phyloP scores from a whole-genome alignment of 2,797 vertebrate genomes.

The Characodon lateralis region DNA sequence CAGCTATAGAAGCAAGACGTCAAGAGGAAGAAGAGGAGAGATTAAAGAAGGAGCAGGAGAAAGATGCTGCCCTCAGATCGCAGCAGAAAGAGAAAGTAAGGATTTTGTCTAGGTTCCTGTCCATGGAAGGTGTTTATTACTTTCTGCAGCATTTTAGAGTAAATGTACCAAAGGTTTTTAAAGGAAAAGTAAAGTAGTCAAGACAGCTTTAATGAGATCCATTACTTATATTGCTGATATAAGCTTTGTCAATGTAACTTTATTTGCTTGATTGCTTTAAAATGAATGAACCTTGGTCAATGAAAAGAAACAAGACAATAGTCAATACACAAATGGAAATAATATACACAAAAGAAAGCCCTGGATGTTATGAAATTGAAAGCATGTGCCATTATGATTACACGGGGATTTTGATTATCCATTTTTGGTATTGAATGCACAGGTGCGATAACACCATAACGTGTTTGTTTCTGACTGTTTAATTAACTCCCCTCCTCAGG shows the following conservation, averaged over 20 bases:
- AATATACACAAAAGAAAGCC: constrained; percentile 5
- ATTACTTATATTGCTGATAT: background rate
- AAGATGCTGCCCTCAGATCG: constrained; percentile 79
- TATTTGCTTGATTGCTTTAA: background rate
- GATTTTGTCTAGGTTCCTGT: background rate
- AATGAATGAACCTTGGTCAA: background rate
- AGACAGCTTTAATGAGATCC: background rate
- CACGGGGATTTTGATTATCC: constrained; percentile 45
- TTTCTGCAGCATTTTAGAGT: constrained; percentile 1
- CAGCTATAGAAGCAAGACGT: constrained; percentile 82
- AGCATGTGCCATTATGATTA: constrained; percentile 22
- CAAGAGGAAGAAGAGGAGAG: constrained; percentile 82
- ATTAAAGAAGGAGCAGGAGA: constrained; percentile 81
- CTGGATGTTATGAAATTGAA: constrained; percentile 31
- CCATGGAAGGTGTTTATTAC: background rate
- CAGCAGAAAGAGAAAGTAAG: constrained; percentile 83
- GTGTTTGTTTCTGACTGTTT: constrained; percentile 58
- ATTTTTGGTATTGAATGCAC: constrained; percentile 45
- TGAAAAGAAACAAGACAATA: background rate
- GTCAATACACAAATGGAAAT: constrained; percentile 1
- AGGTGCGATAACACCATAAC: constrained; percentile 35
- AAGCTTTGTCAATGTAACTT: background rate
- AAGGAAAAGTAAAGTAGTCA: background rate
- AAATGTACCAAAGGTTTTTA: background rate
- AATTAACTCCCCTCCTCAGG: constrained; percentile 73